Conservation (phyloP, 2,888 invertebrate genomes). For the Eudemis profundana region DNA sequence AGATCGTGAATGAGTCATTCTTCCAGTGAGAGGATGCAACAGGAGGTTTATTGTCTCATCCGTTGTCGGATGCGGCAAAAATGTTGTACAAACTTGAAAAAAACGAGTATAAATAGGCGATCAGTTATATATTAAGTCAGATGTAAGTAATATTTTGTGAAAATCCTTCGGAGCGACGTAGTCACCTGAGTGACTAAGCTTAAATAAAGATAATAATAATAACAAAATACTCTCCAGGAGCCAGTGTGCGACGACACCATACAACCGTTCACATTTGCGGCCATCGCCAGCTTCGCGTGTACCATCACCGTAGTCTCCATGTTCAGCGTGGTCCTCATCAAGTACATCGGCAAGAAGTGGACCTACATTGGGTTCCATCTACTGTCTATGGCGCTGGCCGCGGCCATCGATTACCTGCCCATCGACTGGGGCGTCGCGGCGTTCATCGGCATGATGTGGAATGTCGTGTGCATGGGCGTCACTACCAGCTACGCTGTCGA, state of each 20-base stretch:
- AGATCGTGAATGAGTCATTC: no score
- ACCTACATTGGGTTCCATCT: constrained; percentile 39
- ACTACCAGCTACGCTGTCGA: constrained; percentile 44
- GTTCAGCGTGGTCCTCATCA: constrained; percentile 25
- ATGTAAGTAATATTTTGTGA: no score
- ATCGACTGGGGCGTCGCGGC: constrained; percentile 25
- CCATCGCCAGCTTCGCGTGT: constrained; percentile 14
- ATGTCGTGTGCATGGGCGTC: constrained; percentile 39
- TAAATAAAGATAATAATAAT: no score
- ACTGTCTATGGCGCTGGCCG: constrained; percentile 4
- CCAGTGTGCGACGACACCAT: constrained; percentile 38
- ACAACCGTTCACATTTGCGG: constrained; percentile 30
- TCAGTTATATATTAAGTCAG: no score
- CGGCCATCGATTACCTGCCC: constrained; percentile 15
- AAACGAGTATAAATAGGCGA: no score
- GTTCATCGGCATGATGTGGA: constrained; percentile 38
- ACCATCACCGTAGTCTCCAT: constrained; percentile 26
- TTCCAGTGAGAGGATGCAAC: no score
- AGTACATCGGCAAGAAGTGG: constrained; percentile 43
- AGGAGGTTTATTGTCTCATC: no score
- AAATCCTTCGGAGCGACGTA: no score
- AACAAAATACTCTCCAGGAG: constrained; percentile 24
- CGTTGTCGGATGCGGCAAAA: no score
- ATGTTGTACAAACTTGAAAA: no score
- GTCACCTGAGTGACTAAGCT: no score